Conservation (phyloP, 1,140 invertebrate species). For the Scaptomyza pallida region DNA sequence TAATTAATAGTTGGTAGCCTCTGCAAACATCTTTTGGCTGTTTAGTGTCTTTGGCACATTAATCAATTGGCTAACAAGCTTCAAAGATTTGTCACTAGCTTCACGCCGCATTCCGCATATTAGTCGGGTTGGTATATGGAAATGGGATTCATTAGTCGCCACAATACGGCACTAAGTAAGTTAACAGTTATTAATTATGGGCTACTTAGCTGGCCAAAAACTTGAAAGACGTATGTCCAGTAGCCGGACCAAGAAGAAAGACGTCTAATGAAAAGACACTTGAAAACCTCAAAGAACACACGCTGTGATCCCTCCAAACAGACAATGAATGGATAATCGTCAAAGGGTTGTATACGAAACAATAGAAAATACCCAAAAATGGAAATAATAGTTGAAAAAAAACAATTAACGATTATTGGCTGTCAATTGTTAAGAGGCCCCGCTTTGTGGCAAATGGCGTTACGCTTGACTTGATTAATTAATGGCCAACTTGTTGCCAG, state of each 20-base stretch:
- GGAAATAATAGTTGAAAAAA: conserved; percentile 57
- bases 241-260: conserved; percentile 46
- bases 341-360: conserved; percentile 49
- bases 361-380: background rate
- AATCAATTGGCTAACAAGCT: conserved; percentile 41
- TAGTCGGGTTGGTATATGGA: conserved; percentile 17
- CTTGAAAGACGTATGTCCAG: conserved; percentile 33
- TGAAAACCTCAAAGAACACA: conserved; percentile 56
- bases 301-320: conserved; percentile 42
- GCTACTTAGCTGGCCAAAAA: conserved; percentile 29
- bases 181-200: conserved; percentile 74
- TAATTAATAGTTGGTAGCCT: background rate
- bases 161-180: conserved; percentile 68
- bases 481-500: conserved; percentile 30
- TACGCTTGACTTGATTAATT: conserved; percentile 73
- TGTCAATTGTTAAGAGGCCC: conserved; percentile 60
- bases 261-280: conserved; percentile 65
- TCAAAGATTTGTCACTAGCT: conserved; percentile 18
- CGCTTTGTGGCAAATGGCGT: conserved; percentile 75
- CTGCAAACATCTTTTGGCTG: conserved; percentile 9
- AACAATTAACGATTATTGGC: conserved; percentile 76
- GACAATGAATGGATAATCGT: conserved; percentile 62
- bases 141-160: conserved; percentile 70
- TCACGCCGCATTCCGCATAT: conserved; percentile 33
- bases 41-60: conserved; percentile 10